Conservation (phyloP, 1,140 invertebrate species). For the Callitettix versicolor region DNA sequence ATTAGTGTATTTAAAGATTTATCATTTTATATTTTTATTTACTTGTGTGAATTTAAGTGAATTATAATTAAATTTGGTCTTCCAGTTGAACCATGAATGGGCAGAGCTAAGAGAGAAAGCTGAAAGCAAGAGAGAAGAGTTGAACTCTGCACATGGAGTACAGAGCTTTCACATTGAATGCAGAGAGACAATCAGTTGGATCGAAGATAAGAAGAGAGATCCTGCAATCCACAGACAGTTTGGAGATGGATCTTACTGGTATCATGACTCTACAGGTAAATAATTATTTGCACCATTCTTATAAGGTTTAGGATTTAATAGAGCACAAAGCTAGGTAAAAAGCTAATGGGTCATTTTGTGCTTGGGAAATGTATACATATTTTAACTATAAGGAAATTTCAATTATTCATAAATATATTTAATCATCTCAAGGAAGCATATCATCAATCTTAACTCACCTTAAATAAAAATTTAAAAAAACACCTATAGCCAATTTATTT, state of each 20-base stretch:
- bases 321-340: not conserved
- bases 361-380: too few relatives aligned
- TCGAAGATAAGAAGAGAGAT: conserved; percentile 98
- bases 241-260: conserved; percentile 91
- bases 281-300: not conserved
- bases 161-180: conserved; percentile 99
- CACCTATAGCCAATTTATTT: too few relatives aligned
- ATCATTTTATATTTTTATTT: too few relatives aligned
- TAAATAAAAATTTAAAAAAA: too few relatives aligned
- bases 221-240: conserved; percentile 67
- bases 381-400: too few relatives aligned
- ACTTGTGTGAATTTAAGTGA: too few relatives aligned
- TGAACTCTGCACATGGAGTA: conserved; percentile 92
- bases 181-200: conserved; percentile 97
- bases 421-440: too few relatives aligned
- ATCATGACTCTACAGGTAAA: conserved; percentile 62
- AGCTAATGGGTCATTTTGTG: not conserved
- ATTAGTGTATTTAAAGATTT: too few relatives aligned
- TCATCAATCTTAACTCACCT: too few relatives aligned
- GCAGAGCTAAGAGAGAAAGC: conserved; percentile 78
- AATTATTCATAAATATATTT: too few relatives aligned
- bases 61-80: conserved; percentile 1
- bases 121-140: conserved; percentile 85
- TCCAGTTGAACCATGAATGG: conserved; percentile 72
- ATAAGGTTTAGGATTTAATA: not conserved